Evolutionary conservation across 2,113 vertebrate genomes (phyloP).

Genomic region (Buteo buteo): DNA sequence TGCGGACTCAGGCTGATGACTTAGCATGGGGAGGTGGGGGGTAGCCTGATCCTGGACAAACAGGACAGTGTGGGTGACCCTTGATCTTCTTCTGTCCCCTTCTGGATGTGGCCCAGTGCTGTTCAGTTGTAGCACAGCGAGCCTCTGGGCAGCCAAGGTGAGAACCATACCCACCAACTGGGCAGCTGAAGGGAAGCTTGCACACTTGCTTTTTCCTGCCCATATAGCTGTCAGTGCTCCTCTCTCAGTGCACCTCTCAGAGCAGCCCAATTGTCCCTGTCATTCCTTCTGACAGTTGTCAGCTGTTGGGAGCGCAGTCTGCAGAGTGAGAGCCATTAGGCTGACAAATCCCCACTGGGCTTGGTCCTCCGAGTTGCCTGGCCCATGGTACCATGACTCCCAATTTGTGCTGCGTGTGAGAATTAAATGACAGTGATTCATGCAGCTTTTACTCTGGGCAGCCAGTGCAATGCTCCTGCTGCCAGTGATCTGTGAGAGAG

Average conservation of each 20-base stretch:
- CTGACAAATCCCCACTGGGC: not conserved
- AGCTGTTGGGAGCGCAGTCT: not conserved
- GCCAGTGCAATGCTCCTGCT: not conserved
- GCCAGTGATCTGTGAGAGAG: not conserved
- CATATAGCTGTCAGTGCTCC: rapidly evolving
- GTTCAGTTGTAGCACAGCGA: not conserved
- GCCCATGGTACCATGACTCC: not conserved
- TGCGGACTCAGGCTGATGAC: rapidly evolving
- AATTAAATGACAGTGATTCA: not conserved
- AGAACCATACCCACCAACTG: not conserved
- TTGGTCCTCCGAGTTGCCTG: not conserved
- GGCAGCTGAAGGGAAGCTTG: not conserved
- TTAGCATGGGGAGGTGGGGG: too few species aligned
- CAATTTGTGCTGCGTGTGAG: not conserved
- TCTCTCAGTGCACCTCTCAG: not conserved
- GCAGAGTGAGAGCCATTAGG: not conserved
- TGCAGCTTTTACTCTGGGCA: not conserved
- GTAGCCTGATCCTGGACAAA: not conserved
- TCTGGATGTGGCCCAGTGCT: not conserved
- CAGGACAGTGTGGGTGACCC: not conserved
- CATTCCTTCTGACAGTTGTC: not conserved
- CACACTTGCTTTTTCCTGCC: not conserved
- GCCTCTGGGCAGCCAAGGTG: not conserved
- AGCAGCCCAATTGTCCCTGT: not conserved
- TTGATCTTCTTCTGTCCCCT: not conserved